phyloP scores from a whole-genome alignment of 2,888 invertebrate genomes.

The Alsophila aescularia region DNA sequence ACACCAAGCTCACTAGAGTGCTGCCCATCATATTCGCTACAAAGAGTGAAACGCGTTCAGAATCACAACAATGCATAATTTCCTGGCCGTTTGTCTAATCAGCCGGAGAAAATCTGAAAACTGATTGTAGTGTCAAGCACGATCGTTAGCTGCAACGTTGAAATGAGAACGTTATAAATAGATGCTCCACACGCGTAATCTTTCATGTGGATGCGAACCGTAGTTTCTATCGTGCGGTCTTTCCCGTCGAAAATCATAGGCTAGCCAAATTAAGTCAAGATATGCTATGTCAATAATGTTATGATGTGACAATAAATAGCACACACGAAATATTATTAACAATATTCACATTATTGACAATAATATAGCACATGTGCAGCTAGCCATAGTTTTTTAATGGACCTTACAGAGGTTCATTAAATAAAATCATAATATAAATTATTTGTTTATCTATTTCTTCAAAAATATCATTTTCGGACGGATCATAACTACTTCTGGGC shows the following conservation, averaged over 20 bases:
- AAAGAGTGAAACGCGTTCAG: conserved; percentile 51
- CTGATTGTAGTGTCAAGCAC: conserved; percentile 46
- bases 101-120: conserved; percentile 46
- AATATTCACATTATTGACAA: too few species aligned
- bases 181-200: background rate
- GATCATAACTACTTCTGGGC: too few species aligned
- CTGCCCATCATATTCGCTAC: conserved; percentile 43
- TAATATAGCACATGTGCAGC: too few species aligned
- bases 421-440: too few species aligned
- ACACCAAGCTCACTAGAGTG: conserved; percentile 27
- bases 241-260: background rate
- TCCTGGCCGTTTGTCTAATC: conserved; percentile 42
- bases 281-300: too few species aligned
- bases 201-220: background rate
- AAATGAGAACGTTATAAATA: conserved; percentile 31
- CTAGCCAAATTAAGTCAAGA: too few species aligned
- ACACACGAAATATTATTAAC: too few species aligned
- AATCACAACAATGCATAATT: conserved; percentile 51
- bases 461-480: too few species aligned
- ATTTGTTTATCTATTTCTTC: too few species aligned
- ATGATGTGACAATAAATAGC: too few species aligned
- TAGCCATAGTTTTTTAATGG: too few species aligned
- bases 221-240: background rate
- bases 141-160: conserved; percentile 36
- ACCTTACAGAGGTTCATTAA: too few species aligned